A percentile compares a stretch with the other conserved stretches of the same genome.
Conservation (phyloP, 2,113 vertebrate species). For the Colius striatus region DNA sequence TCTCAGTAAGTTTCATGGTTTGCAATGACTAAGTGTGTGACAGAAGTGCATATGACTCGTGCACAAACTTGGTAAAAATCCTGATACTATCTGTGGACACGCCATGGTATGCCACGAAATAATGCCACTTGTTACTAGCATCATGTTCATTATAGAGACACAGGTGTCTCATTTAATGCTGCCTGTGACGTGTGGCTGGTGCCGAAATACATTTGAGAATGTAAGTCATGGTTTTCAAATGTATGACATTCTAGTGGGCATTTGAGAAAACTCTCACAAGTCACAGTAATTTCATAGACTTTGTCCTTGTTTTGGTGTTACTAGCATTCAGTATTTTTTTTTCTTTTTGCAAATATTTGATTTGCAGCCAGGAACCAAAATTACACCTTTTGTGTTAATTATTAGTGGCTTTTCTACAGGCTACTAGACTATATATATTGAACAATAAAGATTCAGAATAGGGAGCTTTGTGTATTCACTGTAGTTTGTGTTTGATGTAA, state of each 20-base stretch:
- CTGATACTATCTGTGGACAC: background rate
- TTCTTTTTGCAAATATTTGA: background rate
- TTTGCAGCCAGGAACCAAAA: background rate
- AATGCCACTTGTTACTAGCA: background rate
- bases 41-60: background rate
- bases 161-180: background rate
- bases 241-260: background rate
- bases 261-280: background rate
- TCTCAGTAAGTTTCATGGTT: background rate
- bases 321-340: background rate
- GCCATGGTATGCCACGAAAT: background rate
- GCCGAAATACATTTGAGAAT: background rate
- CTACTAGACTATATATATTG: background rate
- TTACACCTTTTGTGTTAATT: rapidly evolving
- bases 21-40: background rate
- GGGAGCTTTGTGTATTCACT: background rate
- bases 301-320: background rate
- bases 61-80: background rate
- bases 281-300: background rate
- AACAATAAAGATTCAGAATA: background rate
- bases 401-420: background rate
- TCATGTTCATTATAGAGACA: background rate
- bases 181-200: background rate
- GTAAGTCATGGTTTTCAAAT: background rate
- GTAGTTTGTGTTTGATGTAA: background rate